These are phyloP conservation scores for Drosophila rhopaloa DNA, from an alignment of 1,140 invertebrate species.

Conservation along the genomic window DNA sequence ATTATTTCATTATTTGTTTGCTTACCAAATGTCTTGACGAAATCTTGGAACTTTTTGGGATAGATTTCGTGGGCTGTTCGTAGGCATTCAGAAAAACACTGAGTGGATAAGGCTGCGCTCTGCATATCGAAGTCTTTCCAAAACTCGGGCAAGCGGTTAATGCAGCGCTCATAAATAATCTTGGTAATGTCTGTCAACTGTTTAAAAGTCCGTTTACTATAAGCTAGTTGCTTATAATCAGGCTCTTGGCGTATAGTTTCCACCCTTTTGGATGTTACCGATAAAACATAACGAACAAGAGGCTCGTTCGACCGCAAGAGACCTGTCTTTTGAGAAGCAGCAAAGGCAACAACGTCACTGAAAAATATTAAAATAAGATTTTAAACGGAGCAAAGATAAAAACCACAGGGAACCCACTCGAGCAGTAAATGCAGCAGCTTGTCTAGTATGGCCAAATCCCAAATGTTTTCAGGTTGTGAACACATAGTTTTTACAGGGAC, in stretches of 20 bases:
- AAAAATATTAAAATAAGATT: neutral
- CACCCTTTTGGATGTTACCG: slow-evolving; percentile 51
- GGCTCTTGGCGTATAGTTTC: slow-evolving; percentile 68
- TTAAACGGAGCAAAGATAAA: neutral
- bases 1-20: neutral
- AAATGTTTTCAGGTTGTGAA: slow-evolving; percentile 71
- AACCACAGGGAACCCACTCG: slow-evolving; percentile 50
- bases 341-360: slow-evolving; percentile 77
- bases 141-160: slow-evolving; percentile 69
- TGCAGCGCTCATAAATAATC: slow-evolving; percentile 84
- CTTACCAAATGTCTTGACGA: slow-evolving; percentile 85
- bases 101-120: slow-evolving; percentile 84
- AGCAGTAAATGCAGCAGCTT: slow-evolving; percentile 65
- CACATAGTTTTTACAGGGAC: slow-evolving; percentile 62
- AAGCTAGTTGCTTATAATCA: slow-evolving; percentile 73
- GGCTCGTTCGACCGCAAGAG: slow-evolving; percentile 56
- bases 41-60: slow-evolving; percentile 84
- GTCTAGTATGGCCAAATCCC: slow-evolving; percentile 73
- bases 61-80: slow-evolving; percentile 85
- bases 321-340: slow-evolving; percentile 46
- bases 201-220: slow-evolving; percentile 72
- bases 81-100: slow-evolving; percentile 87
- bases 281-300: slow-evolving; percentile 71
- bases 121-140: slow-evolving; percentile 84
- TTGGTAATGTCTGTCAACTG: slow-evolving; percentile 78